These are phyloP conservation scores for Urocolius indicus DNA, from an alignment of 2,113 vertebrate genomes.

Conservation along the genomic window DNA sequence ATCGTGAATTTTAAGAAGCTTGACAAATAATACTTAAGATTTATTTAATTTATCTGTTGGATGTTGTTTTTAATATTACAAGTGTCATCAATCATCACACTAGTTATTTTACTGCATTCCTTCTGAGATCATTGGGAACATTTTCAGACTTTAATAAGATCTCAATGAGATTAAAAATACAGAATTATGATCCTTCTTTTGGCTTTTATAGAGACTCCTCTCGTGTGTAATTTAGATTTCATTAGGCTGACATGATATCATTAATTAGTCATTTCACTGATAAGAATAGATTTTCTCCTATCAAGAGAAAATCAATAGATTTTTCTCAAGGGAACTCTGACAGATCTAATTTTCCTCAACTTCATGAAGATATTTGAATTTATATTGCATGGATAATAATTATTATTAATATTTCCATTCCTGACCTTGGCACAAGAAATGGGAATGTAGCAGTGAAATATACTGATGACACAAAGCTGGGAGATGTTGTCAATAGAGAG, in stretches of 20 bases:
- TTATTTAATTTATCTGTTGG: neutral
- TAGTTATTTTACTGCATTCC: neutral
- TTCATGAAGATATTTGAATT: slow-evolving; percentile 35
- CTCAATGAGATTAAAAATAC: slow-evolving; percentile 1
- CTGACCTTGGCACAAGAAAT: neutral
- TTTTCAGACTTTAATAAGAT: slow-evolving; percentile 2
- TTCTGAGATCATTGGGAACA: neutral
- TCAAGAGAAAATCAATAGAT: slow-evolving; percentile 29
- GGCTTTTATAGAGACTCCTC: neutral
- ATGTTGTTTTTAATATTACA: neutral
- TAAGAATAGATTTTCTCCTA: slow-evolving; percentile 44
- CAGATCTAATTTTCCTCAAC: slow-evolving; percentile 32
- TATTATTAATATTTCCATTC: slow-evolving; percentile 46
- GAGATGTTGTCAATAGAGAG: neutral
- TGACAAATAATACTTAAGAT: neutral
- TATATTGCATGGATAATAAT: slow-evolving; percentile 17
- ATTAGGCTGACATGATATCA: slow-evolving; percentile 20
- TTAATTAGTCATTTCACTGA: slow-evolving; percentile 51
- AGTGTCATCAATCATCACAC: neutral
- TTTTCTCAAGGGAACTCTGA: slow-evolving; percentile 23
- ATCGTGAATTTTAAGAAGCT: neutral
- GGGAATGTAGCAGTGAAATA: neutral
- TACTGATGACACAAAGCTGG: neutral
- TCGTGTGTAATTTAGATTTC: slow-evolving; percentile 50
- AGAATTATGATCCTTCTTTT: slow-evolving; percentile 8